Base-by-base conservation (phyloP, 2,888 invertebrate genomes). In the Drosophila greeni region DNA sequence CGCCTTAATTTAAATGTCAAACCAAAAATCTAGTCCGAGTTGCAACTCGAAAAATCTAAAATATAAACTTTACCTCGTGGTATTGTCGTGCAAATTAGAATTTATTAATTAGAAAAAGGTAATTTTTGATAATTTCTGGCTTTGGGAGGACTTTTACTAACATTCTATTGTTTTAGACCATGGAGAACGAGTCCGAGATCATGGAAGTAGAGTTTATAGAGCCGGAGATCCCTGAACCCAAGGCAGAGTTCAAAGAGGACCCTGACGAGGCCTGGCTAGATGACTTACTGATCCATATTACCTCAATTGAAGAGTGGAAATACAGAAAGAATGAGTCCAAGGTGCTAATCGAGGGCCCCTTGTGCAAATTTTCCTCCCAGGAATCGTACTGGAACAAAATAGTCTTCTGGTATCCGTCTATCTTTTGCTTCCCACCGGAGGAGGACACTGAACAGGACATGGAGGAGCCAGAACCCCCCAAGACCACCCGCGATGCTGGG, bases 1-100 rank as follows among this genome's bases (percentile, higher is more conserved):
- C n/a, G n/a, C 7, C 34, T n/a, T n/a, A n/a, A 36, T 36, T 36
- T 9, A 16, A 36, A 36, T 36, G 37, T 37, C 37, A 37, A 37
- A 37, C 18, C 5, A 18, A 37, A 37, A 37, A 37, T 5, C 5
- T 5, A 16, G 16, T 36, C 36, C 3, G 5, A 36, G 16, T 16
- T 36, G 4, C 9, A 9, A 2, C 16, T 36, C 16, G 36, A 36
- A 36, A 36, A 16, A n/a, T n/a, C n/a, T 5, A 6, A 2, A 34
- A 8, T n/a, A 34, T 4, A 16, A 36, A 36, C 16, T 16, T 16
- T 9, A 34, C 8, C 2, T 34, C 1, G 3, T 1, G 2, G n/a
- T 34, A 6, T 33, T 34, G 34, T n/a, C 3, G 9, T n/a, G 16
- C 16, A n/a, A n/a, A n/a, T n/a, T n/a, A n/a, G n/a, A n/a, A n/a